Percentiles rank a stretch among this genome's conserved stretches.
phyloP scores from a whole-genome alignment of 2,888 invertebrate genomes.

The Sarcophaga caerulescens region DNA sequence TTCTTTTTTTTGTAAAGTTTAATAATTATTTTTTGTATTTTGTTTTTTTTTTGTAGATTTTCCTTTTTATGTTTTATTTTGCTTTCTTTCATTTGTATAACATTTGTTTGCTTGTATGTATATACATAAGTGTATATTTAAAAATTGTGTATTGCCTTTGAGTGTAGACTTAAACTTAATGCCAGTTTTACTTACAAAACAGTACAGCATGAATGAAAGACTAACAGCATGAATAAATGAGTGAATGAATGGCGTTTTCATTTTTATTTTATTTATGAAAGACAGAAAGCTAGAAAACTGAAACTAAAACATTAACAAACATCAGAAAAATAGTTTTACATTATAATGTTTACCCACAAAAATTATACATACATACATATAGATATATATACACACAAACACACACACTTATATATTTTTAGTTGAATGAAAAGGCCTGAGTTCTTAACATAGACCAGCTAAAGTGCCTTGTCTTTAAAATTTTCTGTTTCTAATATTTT shows the following conservation, averaged over 20 bases:
- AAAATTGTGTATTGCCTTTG: constrained; percentile 49
- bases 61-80: not conserved
- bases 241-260: constrained; percentile 30
- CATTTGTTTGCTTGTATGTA: not conserved
- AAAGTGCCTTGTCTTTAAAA: not conserved
- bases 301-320: constrained; percentile 51
- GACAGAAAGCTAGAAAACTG: constrained; percentile 21
- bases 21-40: not conserved
- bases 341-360: constrained; percentile 36
- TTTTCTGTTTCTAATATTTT: not conserved
- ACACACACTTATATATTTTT: not conserved
- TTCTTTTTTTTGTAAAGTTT: not conserved
- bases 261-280: constrained; percentile 43
- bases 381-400: not conserved
- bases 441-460: constrained; percentile 5
- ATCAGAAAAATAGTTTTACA: constrained; percentile 50
- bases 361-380: not conserved
- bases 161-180: constrained; percentile 44
- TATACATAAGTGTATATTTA: not conserved
- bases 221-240: constrained; percentile 6
- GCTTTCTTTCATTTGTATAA: not conserved
- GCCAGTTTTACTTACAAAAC: constrained; percentile 15
- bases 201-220: not conserved
- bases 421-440: constrained; percentile 1
- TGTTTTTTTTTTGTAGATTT: not conserved